phyloP scores from a whole-genome alignment of 1,140 invertebrate genomes.

The Anoplolepis gracilipes region DNA sequence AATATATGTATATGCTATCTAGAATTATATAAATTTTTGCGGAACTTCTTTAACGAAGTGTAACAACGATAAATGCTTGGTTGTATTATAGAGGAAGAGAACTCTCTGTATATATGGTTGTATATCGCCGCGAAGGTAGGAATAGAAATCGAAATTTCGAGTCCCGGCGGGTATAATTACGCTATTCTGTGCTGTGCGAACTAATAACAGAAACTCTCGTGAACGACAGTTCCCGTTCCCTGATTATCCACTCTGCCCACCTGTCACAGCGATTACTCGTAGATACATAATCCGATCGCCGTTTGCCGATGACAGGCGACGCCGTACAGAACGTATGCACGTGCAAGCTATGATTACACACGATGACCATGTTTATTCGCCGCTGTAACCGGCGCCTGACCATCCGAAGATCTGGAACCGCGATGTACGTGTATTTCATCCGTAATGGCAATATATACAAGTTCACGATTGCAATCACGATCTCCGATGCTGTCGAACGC shows the following conservation, averaged over 20 bases:
- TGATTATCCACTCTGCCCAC: slow-evolving; percentile 71
- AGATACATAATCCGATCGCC: slow-evolving; percentile 73
- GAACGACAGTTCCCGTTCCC: slow-evolving; percentile 59
- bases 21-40: background rate
- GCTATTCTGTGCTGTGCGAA: slow-evolving; percentile 47
- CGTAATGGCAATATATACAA: slow-evolving; percentile 55
- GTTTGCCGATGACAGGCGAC: slow-evolving; percentile 71
- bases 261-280: slow-evolving; percentile 73
- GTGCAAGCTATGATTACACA: slow-evolving; percentile 58
- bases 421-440: slow-evolving; percentile 50
- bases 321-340: slow-evolving; percentile 67
- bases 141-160: slow-evolving; percentile 25
- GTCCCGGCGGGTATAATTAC: slow-evolving; percentile 41
- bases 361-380: slow-evolving; percentile 63
- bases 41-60: background rate
- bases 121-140: background rate
- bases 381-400: background rate
- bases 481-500: slow-evolving; percentile 1
- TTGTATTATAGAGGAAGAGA: background rate
- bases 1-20: slow-evolving; percentile 1
- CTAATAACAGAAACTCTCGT: slow-evolving; percentile 45
- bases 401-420: slow-evolving; percentile 46
- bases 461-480: slow-evolving; percentile 51
- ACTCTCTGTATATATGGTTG: background rate
- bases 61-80: background rate